phyloP scores from a whole-genome alignment of 2,888 invertebrate genomes.

The Rambutsinella grinnellia region DNA sequence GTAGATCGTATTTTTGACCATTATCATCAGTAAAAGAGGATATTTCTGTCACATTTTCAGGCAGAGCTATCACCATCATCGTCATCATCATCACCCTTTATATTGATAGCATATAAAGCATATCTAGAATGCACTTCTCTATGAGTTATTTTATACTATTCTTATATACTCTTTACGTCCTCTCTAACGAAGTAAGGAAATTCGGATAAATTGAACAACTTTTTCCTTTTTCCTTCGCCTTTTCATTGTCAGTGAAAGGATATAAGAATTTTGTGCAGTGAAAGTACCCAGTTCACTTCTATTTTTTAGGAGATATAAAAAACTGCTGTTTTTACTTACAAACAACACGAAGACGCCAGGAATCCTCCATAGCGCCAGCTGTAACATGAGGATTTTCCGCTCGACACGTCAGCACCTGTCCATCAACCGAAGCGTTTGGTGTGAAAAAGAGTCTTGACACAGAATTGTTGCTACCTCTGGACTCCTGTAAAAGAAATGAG shows the following conservation, averaged over 20 bases:
- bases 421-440: conserved; percentile 63
- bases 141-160: too few species aligned
- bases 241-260: too few species aligned
- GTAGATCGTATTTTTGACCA: conserved; percentile 43
- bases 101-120: too few species aligned
- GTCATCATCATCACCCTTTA: too few species aligned
- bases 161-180: too few species aligned
- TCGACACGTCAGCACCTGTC: conserved; percentile 63
- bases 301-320: too few species aligned
- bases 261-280: too few species aligned
- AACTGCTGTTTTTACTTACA: conserved; percentile 65
- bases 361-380: conserved; percentile 64
- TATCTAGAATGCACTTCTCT: too few species aligned
- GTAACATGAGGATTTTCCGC: conserved; percentile 61
- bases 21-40: conserved; percentile 44
- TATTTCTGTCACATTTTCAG: conserved; percentile 46
- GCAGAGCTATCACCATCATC: conserved; percentile 24
- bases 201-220: too few species aligned
- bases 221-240: too few species aligned
- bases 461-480: conserved; percentile 63
- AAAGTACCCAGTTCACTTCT: too few species aligned
- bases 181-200: too few species aligned
- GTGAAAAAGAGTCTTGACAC: conserved; percentile 63
- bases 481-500: conserved; percentile 56
- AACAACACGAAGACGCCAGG: conserved; percentile 65